phyloP scores from a whole-genome alignment of 1,140 invertebrate species.

The Ceratosolen solmsi region DNA sequence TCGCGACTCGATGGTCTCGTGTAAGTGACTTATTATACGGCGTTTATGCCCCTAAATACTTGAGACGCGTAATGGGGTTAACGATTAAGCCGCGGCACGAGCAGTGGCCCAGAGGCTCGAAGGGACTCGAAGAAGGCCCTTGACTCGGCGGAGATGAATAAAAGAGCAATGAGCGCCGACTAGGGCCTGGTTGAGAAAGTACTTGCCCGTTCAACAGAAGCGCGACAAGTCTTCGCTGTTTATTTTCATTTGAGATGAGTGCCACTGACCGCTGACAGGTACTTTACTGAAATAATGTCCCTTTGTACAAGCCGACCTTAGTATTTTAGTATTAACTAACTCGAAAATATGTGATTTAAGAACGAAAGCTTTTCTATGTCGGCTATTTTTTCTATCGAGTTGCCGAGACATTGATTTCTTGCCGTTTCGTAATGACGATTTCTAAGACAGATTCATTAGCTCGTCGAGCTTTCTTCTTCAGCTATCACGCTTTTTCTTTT shows the following conservation, averaged over 20 bases:
- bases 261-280: not conserved
- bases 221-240: not conserved
- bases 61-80: conserved; percentile 55
- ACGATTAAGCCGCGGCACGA: conserved; percentile 55
- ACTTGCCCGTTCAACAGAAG: too few relatives aligned
- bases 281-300: not conserved
- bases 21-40: conserved; percentile 70
- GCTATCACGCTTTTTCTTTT: too few relatives aligned
- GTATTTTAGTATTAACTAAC: not conserved
- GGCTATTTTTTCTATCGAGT: not conserved
- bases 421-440: not conserved
- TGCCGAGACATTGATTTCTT: not conserved
- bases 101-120: not conserved
- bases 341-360: not conserved
- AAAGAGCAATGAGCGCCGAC: not conserved
- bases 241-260: not conserved
- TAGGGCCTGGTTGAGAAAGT: too few relatives aligned
- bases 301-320: not conserved
- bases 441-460: not conserved
- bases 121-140: not conserved
- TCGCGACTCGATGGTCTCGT: not conserved
- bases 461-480: too few relatives aligned
- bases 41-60: conserved; percentile 59
- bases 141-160: not conserved
- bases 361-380: not conserved